Percentiles rank a stretch among this genome's conserved stretches.
These are phyloP conservation scores for Margaritifera margaritifera DNA, from an alignment of 2,888 invertebrate species.

Conservation along the genomic window DNA sequence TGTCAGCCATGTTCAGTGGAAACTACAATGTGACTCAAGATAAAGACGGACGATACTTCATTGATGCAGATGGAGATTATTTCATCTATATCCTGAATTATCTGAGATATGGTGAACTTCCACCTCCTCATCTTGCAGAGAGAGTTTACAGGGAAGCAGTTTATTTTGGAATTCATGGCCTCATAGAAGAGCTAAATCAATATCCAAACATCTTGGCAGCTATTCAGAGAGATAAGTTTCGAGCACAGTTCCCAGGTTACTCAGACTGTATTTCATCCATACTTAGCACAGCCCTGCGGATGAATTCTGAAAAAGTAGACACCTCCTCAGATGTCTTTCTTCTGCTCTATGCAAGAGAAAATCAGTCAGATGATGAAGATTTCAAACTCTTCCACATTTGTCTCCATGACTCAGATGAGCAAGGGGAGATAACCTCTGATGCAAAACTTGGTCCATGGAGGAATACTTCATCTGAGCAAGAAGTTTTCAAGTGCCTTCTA, in stretches of 20 bases:
- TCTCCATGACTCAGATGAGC: slow-evolving; percentile 14
- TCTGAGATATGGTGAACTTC: slow-evolving; percentile 54
- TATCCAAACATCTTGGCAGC: slow-evolving; percentile 38
- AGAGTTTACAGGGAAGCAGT: slow-evolving; percentile 58
- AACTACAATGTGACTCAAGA: slow-evolving; percentile 52
- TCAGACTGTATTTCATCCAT: slow-evolving; percentile 28
- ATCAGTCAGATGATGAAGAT: slow-evolving; percentile 13
- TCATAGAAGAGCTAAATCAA: slow-evolving; percentile 44
- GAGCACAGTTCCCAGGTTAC: slow-evolving; percentile 34
- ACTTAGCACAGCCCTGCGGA: slow-evolving; percentile 18
- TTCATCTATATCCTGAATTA: slow-evolving; percentile 62
- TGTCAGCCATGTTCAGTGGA: slow-evolving; percentile 68
- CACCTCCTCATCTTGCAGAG: slow-evolving; percentile 33
- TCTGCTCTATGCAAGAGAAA: slow-evolving; percentile 18
- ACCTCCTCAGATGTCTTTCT: slow-evolving; percentile 25
- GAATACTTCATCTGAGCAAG: slow-evolving; percentile 21
- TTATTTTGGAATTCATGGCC: slow-evolving; percentile 59
- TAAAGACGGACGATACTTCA: slow-evolving; percentile 61
- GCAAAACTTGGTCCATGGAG: slow-evolving; percentile 29
- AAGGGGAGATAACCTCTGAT: slow-evolving; percentile 14
- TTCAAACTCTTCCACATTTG: slow-evolving; percentile 26
- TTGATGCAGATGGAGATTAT: slow-evolving; percentile 60
- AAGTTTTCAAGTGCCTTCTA: too few relatives aligned
- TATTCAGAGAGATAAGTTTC: slow-evolving; percentile 33
- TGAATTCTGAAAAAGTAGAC: slow-evolving; percentile 13